phyloP scores from a whole-genome alignment of 2,888 invertebrate species.

The Globia sparganii region DNA sequence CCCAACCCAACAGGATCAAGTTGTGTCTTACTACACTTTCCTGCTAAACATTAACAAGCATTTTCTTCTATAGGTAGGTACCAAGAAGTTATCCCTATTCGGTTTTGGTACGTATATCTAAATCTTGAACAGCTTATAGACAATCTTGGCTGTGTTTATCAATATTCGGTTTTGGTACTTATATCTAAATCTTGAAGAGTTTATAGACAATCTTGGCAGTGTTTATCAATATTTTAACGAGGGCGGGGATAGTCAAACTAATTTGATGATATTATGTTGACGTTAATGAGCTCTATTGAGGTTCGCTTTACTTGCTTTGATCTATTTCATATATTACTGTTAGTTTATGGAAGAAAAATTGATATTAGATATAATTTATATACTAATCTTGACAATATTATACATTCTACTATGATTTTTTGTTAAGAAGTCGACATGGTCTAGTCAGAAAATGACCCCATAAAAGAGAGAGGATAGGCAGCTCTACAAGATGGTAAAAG shows the following conservation, averaged over 20 bases:
- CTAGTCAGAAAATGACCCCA: not conserved
- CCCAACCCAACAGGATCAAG: not conserved
- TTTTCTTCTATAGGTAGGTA: not conserved
- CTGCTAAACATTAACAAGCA: not conserved
- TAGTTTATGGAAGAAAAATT: not conserved
- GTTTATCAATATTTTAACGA: constrained; percentile 55
- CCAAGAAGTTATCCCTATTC: not conserved
- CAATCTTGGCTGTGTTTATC: constrained; percentile 47
- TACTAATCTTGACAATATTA: not conserved
- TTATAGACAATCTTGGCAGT: constrained; percentile 28
- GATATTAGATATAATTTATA: not conserved
- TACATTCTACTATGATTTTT: not conserved
- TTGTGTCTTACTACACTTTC: not conserved
- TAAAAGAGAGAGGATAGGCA: not conserved
- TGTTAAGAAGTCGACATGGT: too few relatives aligned
- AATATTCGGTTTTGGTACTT: constrained; percentile 18
- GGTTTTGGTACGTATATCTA: not conserved
- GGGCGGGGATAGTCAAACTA: constrained; percentile 50
- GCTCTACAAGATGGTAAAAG: not conserved
- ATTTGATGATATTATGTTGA: constrained; percentile 60
- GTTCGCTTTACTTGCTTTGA: constrained; percentile 16
- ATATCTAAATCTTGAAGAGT: constrained; percentile 7
- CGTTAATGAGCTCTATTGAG: constrained; percentile 46
- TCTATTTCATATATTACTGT: constrained; percentile 17
- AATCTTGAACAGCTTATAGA: constrained; percentile 13